A percentile compares a stretch with the other conserved stretches of the same genome.
These are phyloP conservation scores for Sericinus montela DNA, from an alignment of 2,888 invertebrate species.

Conservation along the genomic window DNA sequence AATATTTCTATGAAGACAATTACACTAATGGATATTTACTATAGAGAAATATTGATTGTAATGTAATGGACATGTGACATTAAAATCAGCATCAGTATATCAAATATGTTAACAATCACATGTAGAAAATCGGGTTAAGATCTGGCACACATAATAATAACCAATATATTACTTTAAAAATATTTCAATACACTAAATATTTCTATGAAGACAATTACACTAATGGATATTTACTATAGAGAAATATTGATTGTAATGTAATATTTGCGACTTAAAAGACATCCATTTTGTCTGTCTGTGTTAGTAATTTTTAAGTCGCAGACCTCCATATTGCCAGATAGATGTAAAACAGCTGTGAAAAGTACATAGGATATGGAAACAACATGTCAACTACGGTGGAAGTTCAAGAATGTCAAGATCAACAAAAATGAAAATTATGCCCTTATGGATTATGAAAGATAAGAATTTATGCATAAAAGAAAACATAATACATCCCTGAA, in stretches of 20 bases:
- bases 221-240: not conserved
- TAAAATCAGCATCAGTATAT: conserved; percentile 2
- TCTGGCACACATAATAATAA: not conserved
- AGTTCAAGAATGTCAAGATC: not conserved
- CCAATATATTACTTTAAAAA: not conserved
- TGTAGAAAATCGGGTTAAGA: not conserved
- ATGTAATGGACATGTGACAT: conserved; percentile 8
- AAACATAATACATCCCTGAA: conserved; percentile 8
- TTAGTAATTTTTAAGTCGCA: not conserved
- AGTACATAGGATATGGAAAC: conserved; percentile 43
- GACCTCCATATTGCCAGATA: conserved; percentile 1
- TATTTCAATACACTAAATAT: not conserved
- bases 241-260: not conserved
- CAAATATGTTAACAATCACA: not conserved
- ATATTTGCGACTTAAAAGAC: not conserved
- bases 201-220: not conserved
- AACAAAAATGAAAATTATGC: conserved; percentile 1
- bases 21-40: too few species aligned
- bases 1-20: too few species aligned
- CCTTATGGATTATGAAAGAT: not conserved
- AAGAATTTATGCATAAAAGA: not conserved
- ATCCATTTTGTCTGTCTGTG: not conserved
- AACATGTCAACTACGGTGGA: conserved; percentile 4
- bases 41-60: not conserved
- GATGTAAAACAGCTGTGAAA: conserved; percentile 36